A percentile compares a stretch with the other conserved stretches of the same genome.
Evolutionary conservation across 2,888 invertebrate species (phyloP).

Genomic region (Catocala fraxini): DNA sequence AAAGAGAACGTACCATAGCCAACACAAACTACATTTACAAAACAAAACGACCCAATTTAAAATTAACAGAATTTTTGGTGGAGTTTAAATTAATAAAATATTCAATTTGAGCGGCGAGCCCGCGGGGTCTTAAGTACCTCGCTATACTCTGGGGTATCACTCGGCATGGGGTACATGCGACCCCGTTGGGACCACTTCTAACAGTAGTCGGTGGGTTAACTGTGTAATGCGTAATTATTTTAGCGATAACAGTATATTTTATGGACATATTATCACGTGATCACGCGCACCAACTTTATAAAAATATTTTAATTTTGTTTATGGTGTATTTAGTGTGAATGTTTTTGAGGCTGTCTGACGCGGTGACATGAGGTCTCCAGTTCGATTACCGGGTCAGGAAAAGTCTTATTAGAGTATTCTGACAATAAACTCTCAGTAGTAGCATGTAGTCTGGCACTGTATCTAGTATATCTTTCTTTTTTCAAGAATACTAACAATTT

Average conservation of each 20-base stretch:
- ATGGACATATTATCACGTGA: conserved; percentile 46
- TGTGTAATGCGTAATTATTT: conserved; percentile 63
- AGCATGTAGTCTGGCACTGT: no score
- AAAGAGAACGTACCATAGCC: no score
- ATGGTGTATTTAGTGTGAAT: not conserved
- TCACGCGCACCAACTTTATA: conserved; percentile 20
- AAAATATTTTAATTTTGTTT: conserved; percentile 16
- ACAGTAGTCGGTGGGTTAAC: conserved; percentile 53
- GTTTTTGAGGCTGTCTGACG: no score
- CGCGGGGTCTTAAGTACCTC: conserved; percentile 66
- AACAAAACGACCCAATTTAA: conserved; percentile 39
- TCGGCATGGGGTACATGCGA: conserved; percentile 65
- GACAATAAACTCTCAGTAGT: no score
- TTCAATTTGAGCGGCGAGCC: conserved; percentile 67
- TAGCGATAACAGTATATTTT: conserved; percentile 60
- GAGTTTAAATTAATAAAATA: conserved; percentile 74
- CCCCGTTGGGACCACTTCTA: conserved; percentile 80
- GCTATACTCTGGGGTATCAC: conserved; percentile 61
- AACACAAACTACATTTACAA: conserved; percentile 4
- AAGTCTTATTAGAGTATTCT: no score
- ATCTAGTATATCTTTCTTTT: no score
- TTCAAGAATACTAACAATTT: no score
- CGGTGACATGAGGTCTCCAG: no score
- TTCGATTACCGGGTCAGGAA: no score
- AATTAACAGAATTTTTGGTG: conserved; percentile 62